Conservation (phyloP, 2,888 invertebrate genomes). For the Ptychoptera contaminata region DNA sequence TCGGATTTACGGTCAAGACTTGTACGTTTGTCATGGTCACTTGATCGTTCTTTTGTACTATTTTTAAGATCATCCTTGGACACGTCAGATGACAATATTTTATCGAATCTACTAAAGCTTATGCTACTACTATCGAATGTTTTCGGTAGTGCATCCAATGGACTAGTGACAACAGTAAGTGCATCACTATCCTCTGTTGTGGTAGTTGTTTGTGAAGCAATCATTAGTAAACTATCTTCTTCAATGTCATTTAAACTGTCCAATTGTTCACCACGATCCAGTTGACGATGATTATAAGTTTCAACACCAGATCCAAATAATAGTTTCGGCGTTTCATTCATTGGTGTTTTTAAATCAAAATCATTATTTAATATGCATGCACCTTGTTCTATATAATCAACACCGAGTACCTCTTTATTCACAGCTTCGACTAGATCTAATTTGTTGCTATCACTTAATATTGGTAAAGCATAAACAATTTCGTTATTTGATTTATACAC, state of each 20-base stretch:
- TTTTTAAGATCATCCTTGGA: no score
- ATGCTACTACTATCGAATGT: conserved; percentile 6
- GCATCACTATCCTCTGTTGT: conserved; percentile 46
- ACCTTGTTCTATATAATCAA: conserved; percentile 41
- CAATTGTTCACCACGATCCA: conserved; percentile 4
- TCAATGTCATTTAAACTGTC: conserved; percentile 31
- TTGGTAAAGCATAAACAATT: not conserved
- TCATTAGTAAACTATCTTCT: conserved; percentile 40
- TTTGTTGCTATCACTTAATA: not conserved
- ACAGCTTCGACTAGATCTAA: conserved; percentile 12
- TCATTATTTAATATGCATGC: conserved; percentile 26
- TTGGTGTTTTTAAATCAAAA: conserved; percentile 30
- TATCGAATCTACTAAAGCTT: no score
- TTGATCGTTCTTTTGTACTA: no score
- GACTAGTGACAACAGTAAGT: conserved; percentile 37
- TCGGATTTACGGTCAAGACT: no score
- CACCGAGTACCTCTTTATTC: conserved; percentile 31
- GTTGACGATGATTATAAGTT: conserved; percentile 1
- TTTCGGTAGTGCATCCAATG: conserved; percentile 27
- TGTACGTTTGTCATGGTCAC: no score
- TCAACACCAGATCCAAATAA: conserved; percentile 7
- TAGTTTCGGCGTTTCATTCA: conserved; percentile 25
- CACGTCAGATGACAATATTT: no score
- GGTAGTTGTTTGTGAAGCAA: conserved; percentile 34
- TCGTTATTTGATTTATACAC: not conserved